Evolutionary conservation across 92 coral and sea anemone genomes (phyloP).

Genomic region (Epizoanthus stellaris): DNA sequence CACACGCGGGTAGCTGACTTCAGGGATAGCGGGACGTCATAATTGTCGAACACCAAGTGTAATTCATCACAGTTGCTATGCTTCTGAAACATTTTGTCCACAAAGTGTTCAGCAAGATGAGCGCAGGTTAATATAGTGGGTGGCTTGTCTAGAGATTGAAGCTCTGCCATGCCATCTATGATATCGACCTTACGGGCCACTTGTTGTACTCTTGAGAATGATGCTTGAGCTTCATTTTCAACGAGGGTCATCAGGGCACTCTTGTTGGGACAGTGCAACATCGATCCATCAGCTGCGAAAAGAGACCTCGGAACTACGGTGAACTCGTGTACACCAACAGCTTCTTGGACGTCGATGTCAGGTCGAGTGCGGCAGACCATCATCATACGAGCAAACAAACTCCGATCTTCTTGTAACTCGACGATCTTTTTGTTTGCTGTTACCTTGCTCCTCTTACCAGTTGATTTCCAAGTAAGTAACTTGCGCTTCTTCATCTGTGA

Average conservation of each 20-base stretch:
- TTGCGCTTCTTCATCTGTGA: slow-evolving; percentile 44
- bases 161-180: slow-evolving; percentile 56
- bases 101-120: slow-evolving; percentile 39
- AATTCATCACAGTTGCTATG: slow-evolving; percentile 46
- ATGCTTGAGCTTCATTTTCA: slow-evolving; percentile 50
- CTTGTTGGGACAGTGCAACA: slow-evolving; percentile 56
- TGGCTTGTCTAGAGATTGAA: slow-evolving; percentile 58
- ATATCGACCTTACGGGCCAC: slow-evolving; percentile 35
- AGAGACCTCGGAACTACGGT: slow-evolving; percentile 49
- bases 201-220: slow-evolving; percentile 10
- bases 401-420: slow-evolving; percentile 63
- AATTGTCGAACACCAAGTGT: slow-evolving; percentile 57
- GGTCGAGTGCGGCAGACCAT: slow-evolving; percentile 55
- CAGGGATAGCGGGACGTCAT: slow-evolving; percentile 49
- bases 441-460: slow-evolving; percentile 59
- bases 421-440: slow-evolving; percentile 50
- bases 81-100: slow-evolving; percentile 16
- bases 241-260: slow-evolving; percentile 58
- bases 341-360: slow-evolving; percentile 57
- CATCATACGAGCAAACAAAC: slow-evolving; percentile 56
- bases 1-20: slow-evolving; percentile 36
- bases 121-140: slow-evolving; percentile 45
- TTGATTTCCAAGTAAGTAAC: slow-evolving; percentile 58
- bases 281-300: slow-evolving; percentile 66
- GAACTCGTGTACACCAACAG: slow-evolving; percentile 63